Percentiles rank a stretch among this genome's conserved stretches.
Evolutionary conservation across 2,113 vertebrate species (phyloP).

Genomic region (Apodemus speciosus): DNA sequence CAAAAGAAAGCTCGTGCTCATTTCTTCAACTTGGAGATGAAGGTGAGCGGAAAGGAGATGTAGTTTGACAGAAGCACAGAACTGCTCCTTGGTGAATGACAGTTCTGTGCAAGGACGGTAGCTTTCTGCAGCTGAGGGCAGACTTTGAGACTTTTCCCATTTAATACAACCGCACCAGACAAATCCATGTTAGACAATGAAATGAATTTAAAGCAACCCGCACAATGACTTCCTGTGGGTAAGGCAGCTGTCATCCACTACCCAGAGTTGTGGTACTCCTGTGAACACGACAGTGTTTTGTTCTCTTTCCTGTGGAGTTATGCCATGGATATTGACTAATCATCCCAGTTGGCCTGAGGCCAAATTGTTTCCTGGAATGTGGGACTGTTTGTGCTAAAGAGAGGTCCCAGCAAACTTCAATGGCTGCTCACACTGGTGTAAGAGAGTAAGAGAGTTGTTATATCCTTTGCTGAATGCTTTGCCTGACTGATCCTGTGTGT

Average conservation of each 20-base stretch:
- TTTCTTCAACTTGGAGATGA: neutral
- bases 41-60: slow-evolving; percentile 43
- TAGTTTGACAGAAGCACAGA: slow-evolving; percentile 25
- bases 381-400: neutral
- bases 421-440: fast-evolving
- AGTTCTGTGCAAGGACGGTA: neutral
- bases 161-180: neutral
- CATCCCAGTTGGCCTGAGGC: neutral
- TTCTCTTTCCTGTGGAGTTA: neutral
- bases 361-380: neutral
- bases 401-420: neutral
- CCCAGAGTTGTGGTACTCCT: no score
- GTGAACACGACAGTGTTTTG: neutral
- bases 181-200: neutral
- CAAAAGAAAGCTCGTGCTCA: neutral
- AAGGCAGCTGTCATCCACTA: neutral
- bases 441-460: neutral
- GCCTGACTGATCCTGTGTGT: neutral
- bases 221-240: neutral
- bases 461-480: neutral
- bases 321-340: neutral
- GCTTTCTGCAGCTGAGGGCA: neutral
- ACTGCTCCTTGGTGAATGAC: slow-evolving; percentile 13
- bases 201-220: neutral
- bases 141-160: neutral